These are phyloP conservation scores for Leptonema lineaticorne DNA, from an alignment of 1,140 invertebrate genomes.

Conservation along the genomic window DNA sequence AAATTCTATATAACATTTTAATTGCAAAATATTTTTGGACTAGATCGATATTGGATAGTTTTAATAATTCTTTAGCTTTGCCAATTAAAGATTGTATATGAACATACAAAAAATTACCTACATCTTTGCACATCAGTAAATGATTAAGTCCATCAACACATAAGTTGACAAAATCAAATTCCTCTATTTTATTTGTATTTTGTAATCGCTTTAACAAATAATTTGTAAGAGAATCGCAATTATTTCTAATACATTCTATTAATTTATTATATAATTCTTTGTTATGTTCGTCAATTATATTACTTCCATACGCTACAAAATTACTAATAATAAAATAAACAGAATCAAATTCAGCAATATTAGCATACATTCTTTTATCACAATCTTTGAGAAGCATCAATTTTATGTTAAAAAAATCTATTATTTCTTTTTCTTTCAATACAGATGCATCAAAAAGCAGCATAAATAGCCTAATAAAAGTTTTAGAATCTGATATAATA, in stretches of 20 bases:
- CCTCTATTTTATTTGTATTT: slow-evolving; percentile 5
- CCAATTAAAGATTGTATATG: background rate
- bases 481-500: slow-evolving; percentile 5
- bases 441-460: slow-evolving; percentile 24
- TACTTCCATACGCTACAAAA: background rate
- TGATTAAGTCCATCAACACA: slow-evolving; percentile 22
- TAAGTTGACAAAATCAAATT: slow-evolving; percentile 20
- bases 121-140: slow-evolving; percentile 11
- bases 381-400: slow-evolving; percentile 25
- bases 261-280: background rate
- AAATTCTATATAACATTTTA: slow-evolving; percentile 23
- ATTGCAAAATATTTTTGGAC: slow-evolving; percentile 37
- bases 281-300: background rate
- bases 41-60: background rate
- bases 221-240: slow-evolving; percentile 10
- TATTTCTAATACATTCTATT: background rate
- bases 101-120: background rate
- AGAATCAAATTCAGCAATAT: slow-evolving; percentile 25
- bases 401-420: slow-evolving; percentile 12
- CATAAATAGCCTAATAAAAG: slow-evolving; percentile 20
- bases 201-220: slow-evolving; percentile 27
- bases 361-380: slow-evolving; percentile 32
- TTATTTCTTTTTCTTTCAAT: background rate
- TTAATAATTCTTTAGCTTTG: slow-evolving; percentile 9
- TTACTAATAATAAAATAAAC: slow-evolving; percentile 30